Conservation (phyloP, 1,140 invertebrate genomes). For the Manduca sexta region DNA sequence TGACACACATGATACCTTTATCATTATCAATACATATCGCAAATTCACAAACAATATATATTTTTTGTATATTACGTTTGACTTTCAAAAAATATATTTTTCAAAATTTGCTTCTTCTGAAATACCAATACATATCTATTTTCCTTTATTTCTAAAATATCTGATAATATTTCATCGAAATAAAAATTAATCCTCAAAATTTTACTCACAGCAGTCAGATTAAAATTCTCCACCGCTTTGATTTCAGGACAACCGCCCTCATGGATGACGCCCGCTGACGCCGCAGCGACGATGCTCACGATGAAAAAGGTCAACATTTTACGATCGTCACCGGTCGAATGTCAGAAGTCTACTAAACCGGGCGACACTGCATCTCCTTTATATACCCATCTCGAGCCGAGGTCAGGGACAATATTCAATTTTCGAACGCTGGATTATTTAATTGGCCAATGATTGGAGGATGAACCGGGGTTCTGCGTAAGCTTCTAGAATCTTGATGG, state of each 20-base stretch:
- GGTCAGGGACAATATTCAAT: conserved; percentile 28
- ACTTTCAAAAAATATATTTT: too few species aligned
- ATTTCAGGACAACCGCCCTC: conserved; percentile 32
- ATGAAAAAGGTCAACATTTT: conserved; percentile 32
- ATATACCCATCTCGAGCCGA: conserved; percentile 19
- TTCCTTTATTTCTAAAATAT: too few species aligned
- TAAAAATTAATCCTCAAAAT: neutral
- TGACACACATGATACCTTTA: too few species aligned
- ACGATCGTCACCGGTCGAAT: conserved; percentile 14
- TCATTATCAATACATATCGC: too few species aligned
- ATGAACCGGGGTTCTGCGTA: conserved; percentile 4
- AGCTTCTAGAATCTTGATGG: conserved; percentile 12
- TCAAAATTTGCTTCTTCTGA: too few species aligned
- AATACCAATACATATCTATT: too few species aligned
- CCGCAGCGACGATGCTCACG: conserved; percentile 25
- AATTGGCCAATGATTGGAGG: conserved; percentile 20
- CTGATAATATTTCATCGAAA: too few species aligned
- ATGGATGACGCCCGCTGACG: conserved; percentile 22
- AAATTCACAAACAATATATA: too few species aligned
- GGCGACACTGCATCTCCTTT: conserved; percentile 10
- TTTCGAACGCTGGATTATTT: conserved; percentile 30
- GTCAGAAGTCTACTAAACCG: conserved; percentile 11
- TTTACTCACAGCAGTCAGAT: conserved; percentile 39
- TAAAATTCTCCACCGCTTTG: conserved; percentile 43
- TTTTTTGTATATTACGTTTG: too few species aligned